phyloP scores from a whole-genome alignment of 2,888 invertebrate species.

The Polyommatus iphigenia region DNA sequence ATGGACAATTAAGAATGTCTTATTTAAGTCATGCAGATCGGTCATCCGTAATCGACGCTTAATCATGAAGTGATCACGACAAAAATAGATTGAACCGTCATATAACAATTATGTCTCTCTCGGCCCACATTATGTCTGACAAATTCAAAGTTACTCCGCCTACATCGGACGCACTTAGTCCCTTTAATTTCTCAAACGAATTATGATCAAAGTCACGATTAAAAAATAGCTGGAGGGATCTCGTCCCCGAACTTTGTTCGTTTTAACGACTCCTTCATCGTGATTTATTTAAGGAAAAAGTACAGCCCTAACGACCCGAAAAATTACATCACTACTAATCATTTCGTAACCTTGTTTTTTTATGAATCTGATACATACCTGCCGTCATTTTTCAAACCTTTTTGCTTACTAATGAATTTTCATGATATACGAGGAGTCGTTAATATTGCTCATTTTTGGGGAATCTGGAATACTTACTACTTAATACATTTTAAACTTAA shows the following conservation, averaged over 20 bases:
- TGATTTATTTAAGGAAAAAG: constrained; percentile 31
- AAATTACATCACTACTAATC: constrained; percentile 31
- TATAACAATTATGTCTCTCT: neutral
- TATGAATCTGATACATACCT: neutral
- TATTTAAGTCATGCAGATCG: neutral
- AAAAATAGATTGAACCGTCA: constrained; percentile 22
- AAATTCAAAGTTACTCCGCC: constrained; percentile 5
- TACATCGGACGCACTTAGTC: constrained; percentile 12
- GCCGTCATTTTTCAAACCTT: neutral
- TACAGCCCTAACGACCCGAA: constrained; percentile 19
- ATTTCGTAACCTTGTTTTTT: constrained; percentile 6
- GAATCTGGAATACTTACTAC: neutral
- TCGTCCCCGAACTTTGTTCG: constrained; percentile 29
- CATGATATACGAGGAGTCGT: neutral
- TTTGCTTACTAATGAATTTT: neutral
- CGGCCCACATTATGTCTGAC: constrained; percentile 4
- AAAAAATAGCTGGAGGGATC: constrained; percentile 18
- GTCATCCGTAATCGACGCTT: neutral
- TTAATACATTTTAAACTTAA: neutral
- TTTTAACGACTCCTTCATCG: constrained; percentile 19
- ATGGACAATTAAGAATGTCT: neutral
- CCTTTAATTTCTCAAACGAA: constrained; percentile 17
- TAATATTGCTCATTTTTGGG: neutral
- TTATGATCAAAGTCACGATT: constrained; percentile 25
- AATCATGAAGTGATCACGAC: constrained; percentile 7